These are phyloP conservation scores for Drosophila anceps DNA, from an alignment of 2,888 invertebrate species.

Conservation along the genomic window DNA sequence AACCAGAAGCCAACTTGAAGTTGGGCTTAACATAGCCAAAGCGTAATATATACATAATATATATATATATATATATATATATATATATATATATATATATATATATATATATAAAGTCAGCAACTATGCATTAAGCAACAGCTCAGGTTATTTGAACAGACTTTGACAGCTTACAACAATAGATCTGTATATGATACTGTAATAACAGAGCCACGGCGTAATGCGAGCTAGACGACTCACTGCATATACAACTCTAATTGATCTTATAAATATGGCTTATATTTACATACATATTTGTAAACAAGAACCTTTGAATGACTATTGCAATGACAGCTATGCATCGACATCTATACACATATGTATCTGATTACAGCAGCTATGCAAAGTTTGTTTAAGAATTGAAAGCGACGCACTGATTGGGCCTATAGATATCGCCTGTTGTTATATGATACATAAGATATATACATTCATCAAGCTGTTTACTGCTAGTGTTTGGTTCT, in stretches of 20 bases:
- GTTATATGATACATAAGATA: neutral
- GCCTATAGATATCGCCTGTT: neutral
- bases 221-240: neutral
- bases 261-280: neutral
- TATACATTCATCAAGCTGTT: neutral
- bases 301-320: neutral
- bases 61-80: too few relatives aligned
- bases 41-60: neutral
- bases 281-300: neutral
- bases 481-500: neutral
- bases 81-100: neutral
- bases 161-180: neutral
- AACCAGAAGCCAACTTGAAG: too few relatives aligned
- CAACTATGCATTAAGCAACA: too few relatives aligned
- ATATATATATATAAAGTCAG: neutral
- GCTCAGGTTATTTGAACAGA: too few relatives aligned
- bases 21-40: neutral
- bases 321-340: neutral
- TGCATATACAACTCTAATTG: neutral
- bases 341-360: neutral
- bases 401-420: neutral
- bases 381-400: constrained; percentile 3
- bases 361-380: constrained; percentile 8
- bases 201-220: neutral
- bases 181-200: neutral